A percentile compares a stretch with the other conserved stretches of the same genome.
Evolutionary conservation across 2,888 invertebrate genomes (phyloP).

Genomic region (Tubulanus polymorphus): DNA sequence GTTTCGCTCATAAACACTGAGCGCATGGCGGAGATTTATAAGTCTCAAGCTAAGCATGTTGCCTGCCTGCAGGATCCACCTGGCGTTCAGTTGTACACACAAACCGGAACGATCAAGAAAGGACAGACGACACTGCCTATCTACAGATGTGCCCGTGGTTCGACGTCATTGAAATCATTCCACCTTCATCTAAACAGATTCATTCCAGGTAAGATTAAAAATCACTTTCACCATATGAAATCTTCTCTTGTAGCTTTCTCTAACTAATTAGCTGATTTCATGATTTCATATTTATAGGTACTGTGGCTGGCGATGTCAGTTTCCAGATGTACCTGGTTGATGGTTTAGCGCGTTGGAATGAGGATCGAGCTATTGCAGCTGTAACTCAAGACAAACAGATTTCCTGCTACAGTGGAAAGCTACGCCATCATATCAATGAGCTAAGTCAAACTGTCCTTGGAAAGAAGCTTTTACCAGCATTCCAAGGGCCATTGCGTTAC

Average conservation of each 20-base stretch:
- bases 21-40: conserved; percentile 22
- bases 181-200: conserved; percentile 26
- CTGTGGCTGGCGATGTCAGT: conserved; percentile 17
- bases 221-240: too few species aligned
- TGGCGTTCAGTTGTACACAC: conserved; percentile 21
- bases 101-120: conserved; percentile 18
- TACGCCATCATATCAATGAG: conserved; percentile 15
- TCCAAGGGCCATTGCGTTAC: conserved; percentile 14
- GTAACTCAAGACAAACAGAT: neutral
- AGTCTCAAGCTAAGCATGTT: conserved; percentile 18
- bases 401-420: conserved; percentile 10
- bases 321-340: conserved; percentile 24
- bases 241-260: too few species aligned
- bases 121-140: conserved; percentile 23
- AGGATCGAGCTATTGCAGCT: conserved; percentile 14
- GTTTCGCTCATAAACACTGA: conserved; percentile 20
- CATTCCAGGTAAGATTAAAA: conserved; percentile 21
- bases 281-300: conserved; percentile 19
- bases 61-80: conserved; percentile 22
- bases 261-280: too few species aligned
- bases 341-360: conserved; percentile 21
- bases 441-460: conserved; percentile 12
- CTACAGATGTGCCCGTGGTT: conserved; percentile 28
- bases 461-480: conserved; percentile 8
- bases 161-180: conserved; percentile 28